phyloP scores from a whole-genome alignment of 1,140 invertebrate genomes.

The Zaprionus ornatus region DNA sequence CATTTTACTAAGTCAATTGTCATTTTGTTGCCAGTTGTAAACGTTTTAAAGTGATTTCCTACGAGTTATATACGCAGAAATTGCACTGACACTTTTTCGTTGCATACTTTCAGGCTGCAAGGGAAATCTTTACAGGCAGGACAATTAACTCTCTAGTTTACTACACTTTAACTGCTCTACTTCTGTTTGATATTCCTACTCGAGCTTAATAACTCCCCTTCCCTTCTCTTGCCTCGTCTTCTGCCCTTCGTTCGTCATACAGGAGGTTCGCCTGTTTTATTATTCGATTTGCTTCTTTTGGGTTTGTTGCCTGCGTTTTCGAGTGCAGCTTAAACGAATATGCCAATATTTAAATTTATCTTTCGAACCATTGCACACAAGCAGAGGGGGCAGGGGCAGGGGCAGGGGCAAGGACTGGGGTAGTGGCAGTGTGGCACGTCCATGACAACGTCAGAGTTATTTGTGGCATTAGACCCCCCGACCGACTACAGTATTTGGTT shows the following conservation, averaged over 20 bases:
- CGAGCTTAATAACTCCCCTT: not conserved
- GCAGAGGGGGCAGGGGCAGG: not conserved
- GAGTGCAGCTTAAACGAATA: conserved; percentile 63
- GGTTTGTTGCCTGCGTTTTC: conserved; percentile 48
- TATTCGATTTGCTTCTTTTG: conserved; percentile 16
- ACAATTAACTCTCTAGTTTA: no score
- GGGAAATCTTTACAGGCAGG: no score
- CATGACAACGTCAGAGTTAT: conserved; percentile 21
- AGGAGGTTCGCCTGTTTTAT: not conserved
- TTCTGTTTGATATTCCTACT: not conserved
- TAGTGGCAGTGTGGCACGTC: not conserved
- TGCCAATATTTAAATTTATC: conserved; percentile 67
- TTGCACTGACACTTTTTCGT: no score
- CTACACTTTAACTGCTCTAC: no score
- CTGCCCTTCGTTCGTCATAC: not conserved
- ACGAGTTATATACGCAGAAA: no score
- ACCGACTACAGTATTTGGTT: not conserved
- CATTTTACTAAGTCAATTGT: not conserved
- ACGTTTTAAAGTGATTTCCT: not conserved
- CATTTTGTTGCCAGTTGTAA: not conserved
- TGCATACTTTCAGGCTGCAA: no score
- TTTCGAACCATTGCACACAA: conserved; percentile 65
- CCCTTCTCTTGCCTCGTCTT: no score
- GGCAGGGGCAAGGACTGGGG: not conserved
- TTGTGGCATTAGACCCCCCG: conserved; percentile 29